Evolutionary conservation across 2,113 vertebrate genomes (phyloP), one percentile per base, ranked within the genome.

Genomic region (Dicentrarchus labrax): DNA sequence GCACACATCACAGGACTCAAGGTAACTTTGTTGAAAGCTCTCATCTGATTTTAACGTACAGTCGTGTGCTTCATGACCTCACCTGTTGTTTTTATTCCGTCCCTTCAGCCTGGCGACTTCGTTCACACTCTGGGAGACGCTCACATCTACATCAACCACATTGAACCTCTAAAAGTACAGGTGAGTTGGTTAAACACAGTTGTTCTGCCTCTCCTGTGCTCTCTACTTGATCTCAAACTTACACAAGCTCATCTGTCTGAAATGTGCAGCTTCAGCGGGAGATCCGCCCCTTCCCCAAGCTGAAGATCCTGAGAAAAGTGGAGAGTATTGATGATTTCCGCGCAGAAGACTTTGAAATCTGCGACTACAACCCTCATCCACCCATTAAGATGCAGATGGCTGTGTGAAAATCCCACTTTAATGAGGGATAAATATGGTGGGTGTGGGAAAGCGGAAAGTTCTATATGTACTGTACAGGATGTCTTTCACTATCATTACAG

Each of bases 301-400:
- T 99, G 77, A 97, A 86, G 93, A 98, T 99, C 84, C 95, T 96
- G 85, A 96, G 96, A 30, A 93, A 95, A 38, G 96, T 99, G 90
- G 96, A 97, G 83, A 91, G 73, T 22, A 97, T 99, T 0, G 91
- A 97, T 64, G 96, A 98, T 68, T 99, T 99, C 88, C 89, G 86
- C 17, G 94, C 95, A 11, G 97, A 98, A 82, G 98, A 99, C 85
- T 99, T 99, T 89, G 94, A 97, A 82, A 95, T 99, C 84, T 96
- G 96, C 71, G 95, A 93, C 82, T 99, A 99, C 90, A 90, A 97
- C 88, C 98, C 98, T 30, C 97, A 99, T 64, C 97, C 98, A 4
- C 8, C 95, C 60, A 98, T 99, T 93, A 99, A 98, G 92, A 98
- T 99, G 98, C 96, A 98, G 86, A 98, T 99, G 98, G 97, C 98